Conservation (phyloP, 2,113 vertebrate species). For the Dicaeum eximium region DNA sequence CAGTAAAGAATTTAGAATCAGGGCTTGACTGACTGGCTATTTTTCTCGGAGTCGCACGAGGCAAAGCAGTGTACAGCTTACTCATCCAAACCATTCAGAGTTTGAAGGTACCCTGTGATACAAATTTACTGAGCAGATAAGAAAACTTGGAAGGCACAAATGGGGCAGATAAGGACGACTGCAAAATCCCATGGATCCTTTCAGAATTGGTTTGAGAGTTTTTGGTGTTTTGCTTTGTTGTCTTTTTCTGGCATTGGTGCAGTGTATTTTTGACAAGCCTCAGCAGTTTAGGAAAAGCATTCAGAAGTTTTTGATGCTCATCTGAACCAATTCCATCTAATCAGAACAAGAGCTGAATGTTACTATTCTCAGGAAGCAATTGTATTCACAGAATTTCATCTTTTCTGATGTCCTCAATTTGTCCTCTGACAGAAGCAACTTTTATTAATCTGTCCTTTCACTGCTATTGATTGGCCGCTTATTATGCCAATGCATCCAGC, state of each 20-base stretch:
- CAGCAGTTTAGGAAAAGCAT: slow-evolving; percentile 61
- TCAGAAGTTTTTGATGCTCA: slow-evolving; percentile 57
- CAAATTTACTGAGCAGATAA: slow-evolving; percentile 34
- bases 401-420: slow-evolving; percentile 59
- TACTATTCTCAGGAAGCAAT: slow-evolving; percentile 58
- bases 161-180: slow-evolving; percentile 34
- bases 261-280: slow-evolving; percentile 35
- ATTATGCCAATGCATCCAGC: slow-evolving; percentile 39
- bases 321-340: slow-evolving; percentile 66
- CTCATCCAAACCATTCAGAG: slow-evolving; percentile 16
- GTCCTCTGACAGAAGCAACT: slow-evolving; percentile 56
- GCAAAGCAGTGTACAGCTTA: not conserved
- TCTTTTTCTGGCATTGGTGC: slow-evolving; percentile 28
- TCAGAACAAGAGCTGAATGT: slow-evolving; percentile 50
- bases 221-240: slow-evolving; percentile 54
- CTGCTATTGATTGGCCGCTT: not conserved
- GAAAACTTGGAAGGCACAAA: slow-evolving; percentile 38
- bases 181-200: slow-evolving; percentile 28
- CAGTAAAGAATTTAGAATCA: not conserved
- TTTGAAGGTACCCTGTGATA: slow-evolving; percentile 10
- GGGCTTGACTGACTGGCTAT: not conserved
- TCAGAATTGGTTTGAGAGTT: slow-evolving; percentile 11
- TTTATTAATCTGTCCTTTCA: slow-evolving; percentile 45
- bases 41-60: not conserved
- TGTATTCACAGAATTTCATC: slow-evolving; percentile 61